Evolutionary conservation across 2,888 invertebrate species (phyloP), one percentile per base, ranked within the genome.

Genomic region (Phalera bucephala): DNA sequence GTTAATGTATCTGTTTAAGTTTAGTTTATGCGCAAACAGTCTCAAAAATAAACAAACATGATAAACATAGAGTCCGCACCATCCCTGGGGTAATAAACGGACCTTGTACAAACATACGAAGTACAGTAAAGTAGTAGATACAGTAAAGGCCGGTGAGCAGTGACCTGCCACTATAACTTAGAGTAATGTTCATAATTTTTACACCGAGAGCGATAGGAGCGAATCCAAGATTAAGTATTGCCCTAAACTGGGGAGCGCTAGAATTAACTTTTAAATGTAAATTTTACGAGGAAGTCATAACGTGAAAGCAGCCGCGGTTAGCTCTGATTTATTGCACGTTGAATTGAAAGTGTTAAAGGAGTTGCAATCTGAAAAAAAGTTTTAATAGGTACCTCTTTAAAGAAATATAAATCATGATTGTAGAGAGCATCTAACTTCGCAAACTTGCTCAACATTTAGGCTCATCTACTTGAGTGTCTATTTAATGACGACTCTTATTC

Each of bases 261-360:
- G 85, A 85, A 88, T 88, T 87, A 82, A 87, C 83, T 86, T 87
- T 88, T 83, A 85, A 86, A 87, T 86, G 86, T 87, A 87, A 86
- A 88, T 87, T 87, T 88, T 86, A 86, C 84, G 85, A 83, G 83
- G 82, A 82, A 88, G 80, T 87, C 86, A 86, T 88, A 88, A 88
- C 81, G 83, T 79, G 78, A 81, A 85, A 84, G 85, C 84, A 82
- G 83, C 79, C 83, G 82, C 82, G 85, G 86, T 87, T 85, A 79
- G 78, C 78, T 65, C 78, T 84, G 86, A 88, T 88, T 87, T 88
- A 88, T 87, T 78, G 74, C 80, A 78, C 72, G 85, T 80, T 70
- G 82, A 85, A 85, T 86, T 83, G 86, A 84, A 85, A 88, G 87
- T 86, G 87, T 84, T 87, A 85, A 86, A 86, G 79, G 78, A 85